Evolutionary conservation across 2,797 vertebrate genomes (phyloP).

Genomic region (Oreortyx pictus): DNA sequence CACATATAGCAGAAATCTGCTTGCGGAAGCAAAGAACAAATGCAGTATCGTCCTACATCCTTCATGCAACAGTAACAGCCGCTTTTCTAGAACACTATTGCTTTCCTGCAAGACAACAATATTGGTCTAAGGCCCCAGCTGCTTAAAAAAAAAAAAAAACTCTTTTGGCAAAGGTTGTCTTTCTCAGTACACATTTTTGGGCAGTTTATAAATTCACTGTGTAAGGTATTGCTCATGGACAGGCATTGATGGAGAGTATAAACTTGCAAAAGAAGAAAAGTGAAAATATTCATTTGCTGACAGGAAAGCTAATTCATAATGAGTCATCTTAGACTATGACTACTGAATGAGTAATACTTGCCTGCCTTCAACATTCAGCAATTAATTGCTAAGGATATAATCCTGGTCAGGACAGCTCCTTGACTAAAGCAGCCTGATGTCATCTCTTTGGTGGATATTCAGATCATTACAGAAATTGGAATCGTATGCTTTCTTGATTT

Average conservation of each 20-base stretch:
- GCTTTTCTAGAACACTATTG: neutral
- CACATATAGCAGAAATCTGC: neutral
- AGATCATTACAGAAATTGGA: neutral
- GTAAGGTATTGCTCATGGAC: neutral
- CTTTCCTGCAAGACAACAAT: neutral
- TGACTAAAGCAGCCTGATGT: rapidly evolving
- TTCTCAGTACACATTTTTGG: neutral
- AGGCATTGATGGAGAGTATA: neutral
- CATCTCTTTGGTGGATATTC: neutral
- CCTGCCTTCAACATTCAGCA: neutral
- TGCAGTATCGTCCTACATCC: neutral
- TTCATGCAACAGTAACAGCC: neutral
- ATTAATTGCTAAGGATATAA: neutral
- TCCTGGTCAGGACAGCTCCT: neutral
- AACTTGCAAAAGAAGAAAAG: neutral
- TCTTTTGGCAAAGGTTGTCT: neutral
- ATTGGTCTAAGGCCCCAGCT: neutral
- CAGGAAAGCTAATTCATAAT: neutral
- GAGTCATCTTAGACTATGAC: neutral
- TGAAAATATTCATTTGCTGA: neutral
- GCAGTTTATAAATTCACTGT: neutral
- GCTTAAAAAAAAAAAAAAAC: neutral
- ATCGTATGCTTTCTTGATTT: neutral
- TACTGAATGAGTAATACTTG: neutral
- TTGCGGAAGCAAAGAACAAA: slow-evolving; percentile 4